Percentiles rank a stretch among this genome's conserved stretches.
Evolutionary conservation across 2,113 vertebrate species (phyloP).

Genomic region (Varanus salvator): DNA sequence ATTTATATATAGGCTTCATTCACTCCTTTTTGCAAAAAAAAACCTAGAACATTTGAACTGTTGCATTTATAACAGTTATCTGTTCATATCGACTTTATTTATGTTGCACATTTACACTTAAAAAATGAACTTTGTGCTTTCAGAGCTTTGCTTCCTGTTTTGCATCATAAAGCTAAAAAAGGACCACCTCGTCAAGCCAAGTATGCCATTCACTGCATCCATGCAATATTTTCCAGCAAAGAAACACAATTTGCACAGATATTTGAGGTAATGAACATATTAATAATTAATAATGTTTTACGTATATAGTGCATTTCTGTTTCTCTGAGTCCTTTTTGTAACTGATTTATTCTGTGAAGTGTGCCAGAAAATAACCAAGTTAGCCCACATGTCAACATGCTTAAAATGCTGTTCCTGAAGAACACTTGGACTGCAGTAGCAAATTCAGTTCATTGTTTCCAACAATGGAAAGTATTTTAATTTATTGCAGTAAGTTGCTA

Average conservation of each 20-base stretch:
- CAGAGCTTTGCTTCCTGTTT: conserved; percentile 94
- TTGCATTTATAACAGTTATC: background rate
- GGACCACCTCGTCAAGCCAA: conserved; percentile 96
- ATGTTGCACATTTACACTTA: background rate
- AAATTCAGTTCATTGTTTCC: background rate
- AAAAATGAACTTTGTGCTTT: conserved; percentile 54
- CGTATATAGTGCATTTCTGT: background rate
- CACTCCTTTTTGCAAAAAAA: background rate
- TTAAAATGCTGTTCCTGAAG: background rate
- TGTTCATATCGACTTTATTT: background rate
- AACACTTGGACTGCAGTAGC: background rate
- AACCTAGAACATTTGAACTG: background rate
- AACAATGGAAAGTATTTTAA: background rate
- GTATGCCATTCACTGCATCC: conserved; percentile 97
- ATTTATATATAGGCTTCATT: background rate
- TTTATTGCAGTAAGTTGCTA: background rate
- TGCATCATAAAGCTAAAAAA: conserved; percentile 97
- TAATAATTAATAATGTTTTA: background rate
- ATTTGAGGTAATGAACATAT: conserved; percentile 87
- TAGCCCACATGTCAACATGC: background rate
- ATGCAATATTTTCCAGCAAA: conserved; percentile 97
- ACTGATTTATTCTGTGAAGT: background rate
- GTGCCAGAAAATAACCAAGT: background rate
- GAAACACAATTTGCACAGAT: conserved; percentile 99
- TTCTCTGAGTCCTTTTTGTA: background rate